Percentiles rank a stretch among this genome's conserved stretches.
Evolutionary conservation across 1,140 invertebrate genomes (phyloP).

Genomic region (Anagrus nilaparvatae): DNA sequence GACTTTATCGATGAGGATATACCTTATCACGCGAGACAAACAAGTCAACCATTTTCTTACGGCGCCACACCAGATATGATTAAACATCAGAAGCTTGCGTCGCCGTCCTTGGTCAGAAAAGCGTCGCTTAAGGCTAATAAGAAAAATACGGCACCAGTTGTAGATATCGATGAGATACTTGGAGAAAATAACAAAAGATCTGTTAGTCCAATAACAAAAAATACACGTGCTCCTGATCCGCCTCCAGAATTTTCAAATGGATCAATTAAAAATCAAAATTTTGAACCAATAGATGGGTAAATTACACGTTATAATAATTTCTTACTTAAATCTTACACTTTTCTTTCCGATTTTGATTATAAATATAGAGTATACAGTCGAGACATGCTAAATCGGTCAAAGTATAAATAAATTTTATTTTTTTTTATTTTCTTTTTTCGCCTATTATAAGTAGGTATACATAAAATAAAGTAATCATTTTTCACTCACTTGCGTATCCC

Average conservation of each 20-base stretch:
- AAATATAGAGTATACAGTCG: conserved; percentile 31
- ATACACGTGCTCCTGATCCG: conserved; percentile 27
- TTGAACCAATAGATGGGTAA: conserved; percentile 33
- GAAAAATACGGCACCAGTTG: conserved; percentile 32
- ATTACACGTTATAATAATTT: conserved; percentile 12
- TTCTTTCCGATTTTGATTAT: no score
- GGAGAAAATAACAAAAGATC: conserved; percentile 27
- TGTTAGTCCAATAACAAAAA: conserved; percentile 23
- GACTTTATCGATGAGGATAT: conserved; percentile 50
- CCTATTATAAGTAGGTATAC: no score
- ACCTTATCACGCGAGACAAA: conserved; percentile 72
- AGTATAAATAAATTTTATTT: conserved; percentile 9
- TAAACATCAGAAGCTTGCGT: conserved; percentile 53
- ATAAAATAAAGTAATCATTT: no score
- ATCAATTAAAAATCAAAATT: conserved; percentile 12
- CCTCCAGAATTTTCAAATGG: conserved; percentile 35
- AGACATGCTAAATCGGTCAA: conserved; percentile 26
- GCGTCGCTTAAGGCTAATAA: conserved; percentile 32
- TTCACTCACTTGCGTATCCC: no score
- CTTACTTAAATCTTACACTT: no score
- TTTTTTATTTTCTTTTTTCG: conserved; percentile 5
- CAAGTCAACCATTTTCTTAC: conserved; percentile 74
- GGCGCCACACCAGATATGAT: conserved; percentile 52
- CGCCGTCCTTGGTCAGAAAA: conserved; percentile 63
- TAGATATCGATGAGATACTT: conserved; percentile 44